Base-by-base conservation (phyloP, 2,888 invertebrate genomes). In the Machimus rusticus region DNA sequence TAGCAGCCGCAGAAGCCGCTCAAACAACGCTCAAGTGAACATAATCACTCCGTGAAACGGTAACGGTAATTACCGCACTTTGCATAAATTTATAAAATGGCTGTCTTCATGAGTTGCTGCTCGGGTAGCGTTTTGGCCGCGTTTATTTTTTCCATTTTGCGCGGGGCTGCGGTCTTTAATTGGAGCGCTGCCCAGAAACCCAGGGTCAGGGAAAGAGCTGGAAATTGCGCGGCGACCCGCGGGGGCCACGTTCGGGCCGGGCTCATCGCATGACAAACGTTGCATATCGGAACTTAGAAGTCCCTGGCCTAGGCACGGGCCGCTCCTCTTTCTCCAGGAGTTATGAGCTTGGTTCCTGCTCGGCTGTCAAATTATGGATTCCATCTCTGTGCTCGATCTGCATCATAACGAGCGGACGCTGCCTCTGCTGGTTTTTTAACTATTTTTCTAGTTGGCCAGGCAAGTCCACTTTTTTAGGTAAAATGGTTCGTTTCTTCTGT, bases 21-120 rank as follows among this genome's bases (percentile, higher is more conserved):
- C 84, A 84, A 84, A 84, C 84, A 84, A 84, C 84, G 84, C 84
- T 84, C 84, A 84, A 84, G 34, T 84, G 84, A 84, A 84, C 84
- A 84, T 84, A 84, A 84, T 84, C 84, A 74, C 39, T 84, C 57
- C 37, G 84, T 84, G 84, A 84, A 84, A 84, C 84, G 51, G 84
- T 84, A 66, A 84, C 84, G 84, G 84, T 84, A 84, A 84, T 84
- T 84, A 84, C 84, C 84, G 84, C 84, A 84, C 39, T 84, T 84
- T 84, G 84, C 57, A 84, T 84, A 84, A 84, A 84, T 84, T 84
- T 46, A 39, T 39, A 84, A 84, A 84, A 84, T 84, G 84, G 84
- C 84, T 39, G 66, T 23, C 37, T 39, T 66, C 39, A 31, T 84
- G 74, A 74, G 14, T 34, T 57, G 46, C 6, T 23, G 37, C 23